phyloP scores from a whole-genome alignment of 2,888 invertebrate species.

The Stenurella melanura region DNA sequence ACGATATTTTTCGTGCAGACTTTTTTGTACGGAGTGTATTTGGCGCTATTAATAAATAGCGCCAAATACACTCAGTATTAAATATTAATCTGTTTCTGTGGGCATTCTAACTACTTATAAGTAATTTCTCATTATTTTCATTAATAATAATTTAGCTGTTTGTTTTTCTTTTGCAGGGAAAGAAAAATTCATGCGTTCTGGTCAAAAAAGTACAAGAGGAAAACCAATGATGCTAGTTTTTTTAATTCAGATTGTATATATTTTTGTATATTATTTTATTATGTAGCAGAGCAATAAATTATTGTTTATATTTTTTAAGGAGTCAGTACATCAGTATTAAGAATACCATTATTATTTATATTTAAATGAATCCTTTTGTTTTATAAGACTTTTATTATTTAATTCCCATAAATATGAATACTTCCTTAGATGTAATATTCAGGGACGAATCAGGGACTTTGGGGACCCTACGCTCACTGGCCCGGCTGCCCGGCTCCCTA shows the following conservation, averaged over 20 bases:
- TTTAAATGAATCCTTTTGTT: constrained; percentile 13
- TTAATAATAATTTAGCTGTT: neutral
- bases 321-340: constrained; percentile 17
- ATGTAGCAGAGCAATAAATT: constrained; percentile 14
- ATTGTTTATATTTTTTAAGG: neutral
- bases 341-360: constrained; percentile 14
- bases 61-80: no score
- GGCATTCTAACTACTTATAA: neutral
- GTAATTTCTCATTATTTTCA: neutral
- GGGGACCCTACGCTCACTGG: no score
- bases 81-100: no score
- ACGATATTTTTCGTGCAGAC: no score
- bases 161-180: constrained; percentile 59
- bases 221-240: constrained; percentile 27
- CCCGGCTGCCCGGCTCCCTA: no score
- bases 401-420: neutral
- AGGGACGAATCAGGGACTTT: no score
- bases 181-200: constrained; percentile 55
- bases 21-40: no score
- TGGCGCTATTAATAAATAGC: no score
- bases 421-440: no score
- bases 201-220: constrained; percentile 28
- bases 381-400: neutral
- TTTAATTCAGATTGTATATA: constrained; percentile 32
- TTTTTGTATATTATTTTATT: constrained; percentile 39